Conservation (phyloP, 2,797 vertebrate genomes). For the Bradypodion ventrale region DNA sequence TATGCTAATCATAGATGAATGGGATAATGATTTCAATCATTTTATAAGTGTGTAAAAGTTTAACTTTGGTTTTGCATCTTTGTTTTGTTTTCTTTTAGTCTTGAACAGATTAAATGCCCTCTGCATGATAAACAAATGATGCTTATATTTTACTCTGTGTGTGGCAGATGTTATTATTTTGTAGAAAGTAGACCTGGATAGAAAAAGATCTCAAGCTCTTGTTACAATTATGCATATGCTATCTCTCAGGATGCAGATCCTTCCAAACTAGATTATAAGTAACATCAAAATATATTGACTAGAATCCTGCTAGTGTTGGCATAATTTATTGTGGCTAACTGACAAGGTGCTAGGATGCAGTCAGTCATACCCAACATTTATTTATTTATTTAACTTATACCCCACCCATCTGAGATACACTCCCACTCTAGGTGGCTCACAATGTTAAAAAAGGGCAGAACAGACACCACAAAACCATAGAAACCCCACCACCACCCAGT, state of each 20-base stretch:
- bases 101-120: constrained; percentile 19
- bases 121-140: not conserved
- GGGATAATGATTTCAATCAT: not conserved
- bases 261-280: not conserved
- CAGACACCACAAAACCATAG: too few relatives aligned
- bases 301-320: too few relatives aligned
- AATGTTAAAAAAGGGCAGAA: too few relatives aligned
- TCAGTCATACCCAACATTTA: not conserved
- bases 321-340: too few relatives aligned
- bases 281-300: not conserved
- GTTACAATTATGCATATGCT: not conserved
- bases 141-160: not conserved
- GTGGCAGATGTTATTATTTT: not conserved
- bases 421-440: too few relatives aligned
- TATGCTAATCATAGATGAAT: not conserved
- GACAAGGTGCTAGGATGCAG: too few relatives aligned
- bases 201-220: not conserved
- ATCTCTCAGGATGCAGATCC: not conserved
- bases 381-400: too few relatives aligned
- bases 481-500: too few relatives aligned
- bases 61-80: constrained; percentile 29
- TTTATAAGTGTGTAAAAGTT: constrained; percentile 5
- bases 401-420: too few relatives aligned
- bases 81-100: constrained; percentile 19
- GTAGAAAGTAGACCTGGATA: not conserved